phyloP scores from a whole-genome alignment of 2,888 invertebrate genomes.

The Pemphredon lugubris region DNA sequence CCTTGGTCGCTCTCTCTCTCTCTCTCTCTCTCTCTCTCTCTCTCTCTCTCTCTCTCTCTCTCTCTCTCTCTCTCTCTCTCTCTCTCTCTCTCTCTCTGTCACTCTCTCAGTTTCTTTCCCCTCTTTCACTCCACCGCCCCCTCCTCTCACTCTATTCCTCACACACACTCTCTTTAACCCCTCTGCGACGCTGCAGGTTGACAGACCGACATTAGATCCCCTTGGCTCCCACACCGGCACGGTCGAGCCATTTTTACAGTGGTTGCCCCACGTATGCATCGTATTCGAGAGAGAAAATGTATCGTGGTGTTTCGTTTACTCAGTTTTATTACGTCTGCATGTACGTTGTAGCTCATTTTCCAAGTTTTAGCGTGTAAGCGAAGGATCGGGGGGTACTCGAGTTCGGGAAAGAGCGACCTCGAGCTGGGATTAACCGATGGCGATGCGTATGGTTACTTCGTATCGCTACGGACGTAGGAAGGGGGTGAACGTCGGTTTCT shows the following conservation, averaged over 20 bases:
- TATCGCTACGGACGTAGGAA: too few relatives aligned
- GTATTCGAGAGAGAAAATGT: too few relatives aligned
- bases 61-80: conserved; percentile 23
- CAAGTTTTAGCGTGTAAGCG: too few relatives aligned
- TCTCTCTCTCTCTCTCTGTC: conserved; percentile 14
- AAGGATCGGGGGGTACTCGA: too few relatives aligned
- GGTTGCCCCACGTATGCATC: conserved; percentile 19
- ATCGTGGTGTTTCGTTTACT: not conserved
- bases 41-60: conserved; percentile 1
- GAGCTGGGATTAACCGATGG: too few relatives aligned
- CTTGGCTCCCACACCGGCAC: conserved; percentile 20
- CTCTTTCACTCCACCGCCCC: too few relatives aligned
- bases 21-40: conserved; percentile 19
- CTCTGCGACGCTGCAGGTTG: conserved; percentile 54
- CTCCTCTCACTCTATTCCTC: not conserved
- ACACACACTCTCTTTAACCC: conserved; percentile 15
- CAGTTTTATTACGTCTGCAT: too few relatives aligned
- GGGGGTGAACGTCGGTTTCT: too few relatives aligned
- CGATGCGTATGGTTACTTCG: too few relatives aligned
- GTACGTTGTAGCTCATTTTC: too few relatives aligned
- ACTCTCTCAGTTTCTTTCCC: conserved; percentile 21
- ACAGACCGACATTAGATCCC: conserved; percentile 66
- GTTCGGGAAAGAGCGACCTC: too few relatives aligned
- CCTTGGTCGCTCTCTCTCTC: not conserved
- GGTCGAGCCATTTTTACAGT: conserved; percentile 2